These are phyloP conservation scores for Poecilia picta DNA, from an alignment of 2,797 vertebrate genomes.

Conservation along the genomic window DNA sequence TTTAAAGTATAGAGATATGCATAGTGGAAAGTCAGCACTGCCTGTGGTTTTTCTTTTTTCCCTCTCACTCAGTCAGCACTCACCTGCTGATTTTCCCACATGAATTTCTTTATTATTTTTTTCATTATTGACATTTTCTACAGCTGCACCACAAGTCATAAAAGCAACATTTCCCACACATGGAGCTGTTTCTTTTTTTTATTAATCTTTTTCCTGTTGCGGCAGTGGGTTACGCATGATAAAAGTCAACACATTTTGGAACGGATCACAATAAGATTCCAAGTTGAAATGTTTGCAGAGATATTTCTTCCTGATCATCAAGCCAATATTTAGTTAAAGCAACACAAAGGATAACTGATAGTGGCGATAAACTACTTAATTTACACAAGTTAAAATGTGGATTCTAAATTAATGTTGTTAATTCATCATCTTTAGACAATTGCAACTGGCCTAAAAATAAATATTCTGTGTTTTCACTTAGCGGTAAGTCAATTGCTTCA, in stretches of 20 bases:
- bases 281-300: not conserved
- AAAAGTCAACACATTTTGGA: not conserved
- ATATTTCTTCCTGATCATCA: not conserved
- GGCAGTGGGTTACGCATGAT: not conserved
- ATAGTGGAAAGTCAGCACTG: not conserved
- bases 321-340: not conserved
- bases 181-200: constrained; percentile 34
- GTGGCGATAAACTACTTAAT: not conserved
- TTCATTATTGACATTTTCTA: constrained; percentile 11
- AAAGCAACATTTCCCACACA: constrained; percentile 1
- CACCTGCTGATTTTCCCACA: not conserved
- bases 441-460: not conserved
- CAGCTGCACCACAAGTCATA: constrained; percentile 27
- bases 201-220: constrained; percentile 16
- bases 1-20: not conserved
- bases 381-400: not conserved
- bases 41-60: not conserved
- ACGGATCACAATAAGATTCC: not conserved
- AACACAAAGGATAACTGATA: not conserved
- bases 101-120: constrained; percentile 10
- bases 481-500: too few relatives aligned
- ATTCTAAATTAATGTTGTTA: not conserved
- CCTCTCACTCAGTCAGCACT: not conserved
- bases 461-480: not conserved
- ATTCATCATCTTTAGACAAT: not conserved